Percentiles rank a stretch among this genome's conserved stretches.
These are phyloP conservation scores for Corythornis cristatus DNA, from an alignment of 2,113 vertebrate species.

Conservation along the genomic window DNA sequence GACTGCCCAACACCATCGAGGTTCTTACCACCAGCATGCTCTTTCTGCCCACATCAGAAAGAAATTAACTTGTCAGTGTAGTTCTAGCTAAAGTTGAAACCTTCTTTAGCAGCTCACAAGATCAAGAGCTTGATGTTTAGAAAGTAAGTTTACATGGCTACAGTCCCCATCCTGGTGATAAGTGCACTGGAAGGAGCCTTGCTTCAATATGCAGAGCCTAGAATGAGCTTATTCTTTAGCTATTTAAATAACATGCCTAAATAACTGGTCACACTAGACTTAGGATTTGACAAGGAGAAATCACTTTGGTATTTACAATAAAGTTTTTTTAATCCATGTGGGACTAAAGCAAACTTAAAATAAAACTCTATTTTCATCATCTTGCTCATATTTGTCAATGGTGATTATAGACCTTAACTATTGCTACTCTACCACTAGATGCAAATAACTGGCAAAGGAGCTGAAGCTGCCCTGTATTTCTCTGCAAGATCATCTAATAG, in stretches of 20 bases:
- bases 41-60: not conserved
- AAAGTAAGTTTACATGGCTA: not conserved
- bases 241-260: not conserved
- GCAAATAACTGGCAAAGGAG: not conserved
- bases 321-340: not conserved
- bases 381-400: not conserved
- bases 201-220: not conserved
- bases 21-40: not conserved
- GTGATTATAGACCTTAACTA: not conserved
- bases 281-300: not conserved
- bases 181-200: not conserved
- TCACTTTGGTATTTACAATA: not conserved
- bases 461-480: not conserved
- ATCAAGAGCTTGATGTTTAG: not conserved
- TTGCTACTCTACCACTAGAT: not conserved
- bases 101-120: not conserved
- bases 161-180: not conserved
- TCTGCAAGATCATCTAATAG: not conserved
- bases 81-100: not conserved
- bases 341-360: not conserved
- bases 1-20: not conserved
- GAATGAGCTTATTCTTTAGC: not conserved
- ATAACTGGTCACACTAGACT: not conserved
- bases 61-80: not conserved
- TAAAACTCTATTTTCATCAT: not conserved